Conservation (phyloP, 1,140 invertebrate species). For the Hylaeus volcanicus region DNA sequence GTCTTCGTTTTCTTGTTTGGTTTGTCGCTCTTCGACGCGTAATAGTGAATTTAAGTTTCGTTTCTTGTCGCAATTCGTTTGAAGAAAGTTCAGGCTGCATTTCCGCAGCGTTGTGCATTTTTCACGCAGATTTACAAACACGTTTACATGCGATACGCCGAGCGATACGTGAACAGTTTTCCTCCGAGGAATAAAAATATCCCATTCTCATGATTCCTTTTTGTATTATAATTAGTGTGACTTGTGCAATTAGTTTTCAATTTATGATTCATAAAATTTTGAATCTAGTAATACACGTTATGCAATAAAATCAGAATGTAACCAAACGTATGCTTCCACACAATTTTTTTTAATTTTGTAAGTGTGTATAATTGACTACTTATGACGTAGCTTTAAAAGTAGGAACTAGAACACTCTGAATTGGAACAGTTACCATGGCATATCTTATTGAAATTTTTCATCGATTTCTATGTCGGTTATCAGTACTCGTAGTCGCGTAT, state of each 20-base stretch:
- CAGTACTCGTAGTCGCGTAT: background rate
- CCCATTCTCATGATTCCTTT: too few relatives aligned
- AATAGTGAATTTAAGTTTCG: slow-evolving; percentile 21
- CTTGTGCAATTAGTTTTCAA: too few relatives aligned
- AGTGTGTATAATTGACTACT: too few relatives aligned
- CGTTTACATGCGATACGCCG: background rate
- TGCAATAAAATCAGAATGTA: too few relatives aligned
- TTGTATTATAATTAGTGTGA: too few relatives aligned
- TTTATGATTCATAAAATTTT: too few relatives aligned
- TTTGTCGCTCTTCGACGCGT: slow-evolving; percentile 16
- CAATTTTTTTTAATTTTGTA: too few relatives aligned
- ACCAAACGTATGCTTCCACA: too few relatives aligned
- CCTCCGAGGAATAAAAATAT: background rate
- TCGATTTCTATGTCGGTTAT: background rate
- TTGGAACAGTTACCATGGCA: too few relatives aligned
- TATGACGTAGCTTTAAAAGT: too few relatives aligned
- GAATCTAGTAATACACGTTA: too few relatives aligned
- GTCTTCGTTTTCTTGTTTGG: slow-evolving; percentile 1
- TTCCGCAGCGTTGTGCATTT: background rate
- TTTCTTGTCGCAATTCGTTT: slow-evolving; percentile 11
- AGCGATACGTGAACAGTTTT: background rate
- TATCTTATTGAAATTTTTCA: background rate
- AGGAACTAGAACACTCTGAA: too few relatives aligned
- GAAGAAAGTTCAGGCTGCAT: background rate
- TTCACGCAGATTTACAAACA: background rate